Base-by-base conservation (phyloP, 37 sponge, comb jelly and placozoan species). In the Geodia barretti region DNA sequence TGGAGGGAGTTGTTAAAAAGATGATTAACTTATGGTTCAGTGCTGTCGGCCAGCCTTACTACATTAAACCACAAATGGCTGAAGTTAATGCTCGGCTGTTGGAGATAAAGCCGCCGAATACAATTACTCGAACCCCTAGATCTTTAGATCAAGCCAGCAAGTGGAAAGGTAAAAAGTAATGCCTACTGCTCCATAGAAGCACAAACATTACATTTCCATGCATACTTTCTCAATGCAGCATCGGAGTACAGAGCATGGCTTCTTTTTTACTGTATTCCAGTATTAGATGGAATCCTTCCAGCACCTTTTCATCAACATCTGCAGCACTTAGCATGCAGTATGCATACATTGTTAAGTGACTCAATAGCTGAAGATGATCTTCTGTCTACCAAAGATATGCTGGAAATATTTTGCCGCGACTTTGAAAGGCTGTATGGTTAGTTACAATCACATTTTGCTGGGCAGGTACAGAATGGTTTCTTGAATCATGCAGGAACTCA, bases 371-470 rank as follows among this genome's bases (percentile, higher is more conserved):
- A 41, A 11, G 54, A 9, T 32, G 72, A 80, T 11, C 68, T 80
- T 47, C 23, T 25, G n/a, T 17, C 5, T 11, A 41, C 59, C 20
- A 7, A 23, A 8, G 70, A 34, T 2, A 26, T 70, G 25, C 35
- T 80, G 1, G 20, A 70, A 14, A 14, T 68, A 14, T 80, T 68
- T 34, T 80, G 81, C 41, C 25, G 5, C 30, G 4, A 47, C 3
- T 80, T 80, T 80, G 72, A 26, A 2, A 40, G 8, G 29, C 30
- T 80, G 1, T 80, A 80, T 70, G 81, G 72, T 80, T 47, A n/a
- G n/a, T n/a, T n/a, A n/a, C n/a, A n/a, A n/a, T n/a, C n/a, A n/a
- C n/a, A n/a, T n/a, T n/a, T n/a, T n/a, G n/a, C n/a, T n/a, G n/a
- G n/a, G n/a, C n/a, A n/a, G n/a, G n/a, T n/a, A n/a, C n/a, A n/a